Base-by-base conservation (phyloP, 1,140 invertebrate species). In the Drosophila saltans region DNA sequence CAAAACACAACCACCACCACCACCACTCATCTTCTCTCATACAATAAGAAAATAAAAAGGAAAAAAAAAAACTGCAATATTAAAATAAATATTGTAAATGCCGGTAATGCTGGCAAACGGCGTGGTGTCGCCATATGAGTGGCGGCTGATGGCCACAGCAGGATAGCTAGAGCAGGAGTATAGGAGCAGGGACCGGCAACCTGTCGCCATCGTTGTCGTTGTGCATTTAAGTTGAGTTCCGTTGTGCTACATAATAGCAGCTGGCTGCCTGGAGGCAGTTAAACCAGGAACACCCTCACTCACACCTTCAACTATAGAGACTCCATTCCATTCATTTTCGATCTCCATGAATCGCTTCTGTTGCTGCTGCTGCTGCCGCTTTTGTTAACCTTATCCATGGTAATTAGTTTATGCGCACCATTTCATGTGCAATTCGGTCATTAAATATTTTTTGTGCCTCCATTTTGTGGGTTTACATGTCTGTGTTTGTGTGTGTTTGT, bases 381-480 rank as follows among this genome's bases (percentile, higher is more conserved):
- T 81, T 90, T 89, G 84, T 89, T 89, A 89, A 89, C 78, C 81
- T 89, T 89, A 89, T 89, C 85, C 84, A 63, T 45, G 78, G 85
- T 89, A 89, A 89, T 89, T 89, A 89, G 84, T 89, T 89, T 89
- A 89, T 90, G 84, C 78, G 80, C 80, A 72, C 84, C 89, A 89
- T 89, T 89, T 89, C 84, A 89, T 89, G 85, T 89, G 84, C 84
- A 84, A 84, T 89, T 89, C 69, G 80, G 80, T 78, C 78, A 84
- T 89, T 81, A 84, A 88, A 81, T 72, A 78, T 80, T 57, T 71
- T 68, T 78, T 74, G 80, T 57, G 59, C 60, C 33, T 52, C 26
- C 21, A 11, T 24, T 5, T 21, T 9, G 11, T 26, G 40, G n/a
- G 58, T 33, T 36, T 57, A n/a, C 48, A 58, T 58, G 55, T 24